Base-by-base conservation (phyloP, 2,113 vertebrate species). In the Dinomys branickii region DNA sequence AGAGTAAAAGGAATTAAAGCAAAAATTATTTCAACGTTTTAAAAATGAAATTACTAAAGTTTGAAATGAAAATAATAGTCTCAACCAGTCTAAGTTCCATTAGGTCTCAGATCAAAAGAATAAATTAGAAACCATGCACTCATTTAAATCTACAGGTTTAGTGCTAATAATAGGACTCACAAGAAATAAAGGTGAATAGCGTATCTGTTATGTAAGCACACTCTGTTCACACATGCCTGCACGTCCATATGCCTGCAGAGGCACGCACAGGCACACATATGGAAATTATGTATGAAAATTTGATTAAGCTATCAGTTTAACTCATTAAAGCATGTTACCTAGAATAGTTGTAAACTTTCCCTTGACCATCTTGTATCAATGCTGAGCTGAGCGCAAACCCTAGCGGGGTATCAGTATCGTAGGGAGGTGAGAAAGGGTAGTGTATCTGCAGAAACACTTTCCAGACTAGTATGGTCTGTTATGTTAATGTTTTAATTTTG, bases 81-180 rank as follows among this genome's bases (percentile, higher is more conserved):
- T 44, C 81, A 71, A 33, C 20, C 10, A 58, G 41, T 85, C 28
- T 47, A 33, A 87, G 30, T 73, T 90, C 19, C 81, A n/a, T 56
- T 50, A 73, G 17, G 86, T 63, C 26, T 83, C 30, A 50, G 19
- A 82, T 38, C 81, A 86, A 83, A 84, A 33, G 30, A 20, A 75
- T 33, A 75, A 8, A 84, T 69, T 81, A 84, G 94, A 94, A 97
- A 59, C 3, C n/a, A 85, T 35, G 87, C 16, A 38, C 85, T 94
- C 71, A 90, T 41, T 91, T 81, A 92, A 85, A 85, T 41, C 44
- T 38, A 86, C 4, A 86, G 16, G 26, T 50, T 90, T 89, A 94
- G 93, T 71, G 19, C 1, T 61, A 94, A 92, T 88, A 61, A 83
- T 77, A 94, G 28, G 47, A 86, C 65, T 94, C n/a, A 85, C 26